A percentile compares a stretch with the other conserved stretches of the same genome.
Conservation (phyloP, 2,888 invertebrate genomes). For the Erpobdella octoculata region DNA sequence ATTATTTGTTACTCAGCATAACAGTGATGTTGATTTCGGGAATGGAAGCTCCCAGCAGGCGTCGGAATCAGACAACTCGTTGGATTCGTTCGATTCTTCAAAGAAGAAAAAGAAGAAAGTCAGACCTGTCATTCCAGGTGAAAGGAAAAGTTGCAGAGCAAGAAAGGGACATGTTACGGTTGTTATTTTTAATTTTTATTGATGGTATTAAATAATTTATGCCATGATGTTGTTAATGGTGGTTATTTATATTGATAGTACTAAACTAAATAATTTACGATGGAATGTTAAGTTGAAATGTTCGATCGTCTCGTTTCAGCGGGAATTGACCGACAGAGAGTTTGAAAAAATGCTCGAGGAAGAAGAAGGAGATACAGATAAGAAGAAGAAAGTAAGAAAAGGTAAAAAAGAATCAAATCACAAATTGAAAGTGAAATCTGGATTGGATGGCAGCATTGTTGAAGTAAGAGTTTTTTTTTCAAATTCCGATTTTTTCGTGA, state of each 20-base stretch:
- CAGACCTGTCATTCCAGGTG: constrained; percentile 36
- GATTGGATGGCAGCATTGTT: too few species aligned
- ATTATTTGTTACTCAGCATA: too few species aligned
- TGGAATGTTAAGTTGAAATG: too few species aligned
- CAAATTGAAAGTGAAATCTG: neutral
- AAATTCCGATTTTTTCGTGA: too few species aligned
- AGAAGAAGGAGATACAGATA: constrained; percentile 32
- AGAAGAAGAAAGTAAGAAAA: constrained; percentile 21
- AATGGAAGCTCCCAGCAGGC: neutral
- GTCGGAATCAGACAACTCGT: constrained; percentile 14
- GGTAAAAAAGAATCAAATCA: neutral
- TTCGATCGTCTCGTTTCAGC: too few species aligned
- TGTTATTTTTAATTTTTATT: neutral
- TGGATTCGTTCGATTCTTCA: constrained; percentile 26
- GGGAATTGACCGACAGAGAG: constrained; percentile 36
- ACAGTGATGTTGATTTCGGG: constrained; percentile 5
- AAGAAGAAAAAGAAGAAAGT: constrained; percentile 32
- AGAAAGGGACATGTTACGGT: constrained; percentile 13
- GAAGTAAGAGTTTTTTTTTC: too few species aligned
- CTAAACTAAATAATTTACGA: too few species aligned
- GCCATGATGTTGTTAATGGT: neutral
- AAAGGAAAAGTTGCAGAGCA: constrained; percentile 37
- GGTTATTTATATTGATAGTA: neutral
- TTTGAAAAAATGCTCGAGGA: constrained; percentile 38
- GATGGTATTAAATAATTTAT: neutral